Base-by-base conservation (phyloP, 2,888 invertebrate species). In the Stratiomys singularior region DNA sequence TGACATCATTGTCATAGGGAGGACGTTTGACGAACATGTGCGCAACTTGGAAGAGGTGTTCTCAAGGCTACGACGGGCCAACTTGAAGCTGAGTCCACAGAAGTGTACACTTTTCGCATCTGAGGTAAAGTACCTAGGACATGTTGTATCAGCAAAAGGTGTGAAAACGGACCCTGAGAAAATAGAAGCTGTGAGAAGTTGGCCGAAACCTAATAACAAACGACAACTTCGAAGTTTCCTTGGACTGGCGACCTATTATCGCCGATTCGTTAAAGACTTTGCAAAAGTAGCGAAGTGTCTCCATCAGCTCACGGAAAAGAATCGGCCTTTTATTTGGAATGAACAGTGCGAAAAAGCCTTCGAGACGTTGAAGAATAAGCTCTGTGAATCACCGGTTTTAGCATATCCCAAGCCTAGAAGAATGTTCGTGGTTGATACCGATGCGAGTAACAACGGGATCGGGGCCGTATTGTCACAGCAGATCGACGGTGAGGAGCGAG, bases 1-100 rank as follows among this genome's bases (percentile, higher is more conserved):
- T 25, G 81, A 81, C 78, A 81, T 80, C 9, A 80, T 81, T n/a
- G 77, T 78, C 1, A 78, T 78, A 18, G 78, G 79, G 0, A 77
- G 66, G 28, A 78, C 23, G 2, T 80, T 80, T 25, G 76, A 79
- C 1, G 63, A 80, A 63, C 81, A 82, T 44, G 47, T 80, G 2
- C 1, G n/a, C 52, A 79, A 80, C 28, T 27, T 80, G 9, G 71
- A 60, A 30, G 77, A 77, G 44, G 76, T 80, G 0, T 77, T 78
- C 11, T 21, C 67, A 23, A 11, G 78, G 13, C 52, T 78, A 5
- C 28, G 56, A 11, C 21, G 0, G 4, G 79, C 76, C 0, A 66
- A 76, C 9, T 60, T 80, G 11, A 78, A 77, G 46, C 58, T 80
- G 1, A 78, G 52, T 30, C 71, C 77, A 4, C 23, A 30, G 0